Evolutionary conservation across 2,888 invertebrate genomes (phyloP).

Genomic region (Andrena praecox): DNA sequence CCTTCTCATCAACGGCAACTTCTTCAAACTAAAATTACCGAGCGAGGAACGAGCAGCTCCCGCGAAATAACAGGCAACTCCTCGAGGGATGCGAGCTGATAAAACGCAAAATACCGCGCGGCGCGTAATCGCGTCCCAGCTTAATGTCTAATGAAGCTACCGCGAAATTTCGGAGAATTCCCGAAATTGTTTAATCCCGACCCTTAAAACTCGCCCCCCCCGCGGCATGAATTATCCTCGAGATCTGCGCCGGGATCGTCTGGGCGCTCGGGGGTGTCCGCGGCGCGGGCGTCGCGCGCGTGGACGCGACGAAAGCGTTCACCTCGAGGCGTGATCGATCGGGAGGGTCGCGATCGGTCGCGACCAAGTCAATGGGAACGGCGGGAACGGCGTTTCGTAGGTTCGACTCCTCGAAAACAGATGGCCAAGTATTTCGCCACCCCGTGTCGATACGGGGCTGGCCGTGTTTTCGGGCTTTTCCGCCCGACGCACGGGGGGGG

Average conservation of each 20-base stretch:
- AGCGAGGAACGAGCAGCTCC: not conserved
- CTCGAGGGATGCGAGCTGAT: constrained; percentile 2
- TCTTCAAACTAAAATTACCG: constrained; percentile 14
- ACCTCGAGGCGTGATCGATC: constrained; percentile 43
- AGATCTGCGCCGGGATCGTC: not conserved
- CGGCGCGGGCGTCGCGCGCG: constrained; percentile 13
- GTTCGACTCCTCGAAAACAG: constrained; percentile 60
- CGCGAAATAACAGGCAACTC: not conserved
- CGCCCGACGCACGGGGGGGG: constrained; percentile 3
- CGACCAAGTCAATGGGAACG: constrained; percentile 56
- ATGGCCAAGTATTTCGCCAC: constrained; percentile 47
- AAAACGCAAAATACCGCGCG: not conserved
- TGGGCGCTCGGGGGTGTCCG: not conserved
- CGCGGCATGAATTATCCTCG: constrained; percentile 23
- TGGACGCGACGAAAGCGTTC: constrained; percentile 37
- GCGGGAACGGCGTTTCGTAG: constrained; percentile 49
- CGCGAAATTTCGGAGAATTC: not conserved
- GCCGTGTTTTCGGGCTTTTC: constrained; percentile 69
- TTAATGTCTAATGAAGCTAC: constrained; percentile 20
- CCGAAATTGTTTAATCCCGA: constrained; percentile 24
- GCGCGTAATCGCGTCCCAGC: constrained; percentile 22
- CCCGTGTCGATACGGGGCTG: constrained; percentile 70
- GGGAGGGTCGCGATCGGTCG: constrained; percentile 43
- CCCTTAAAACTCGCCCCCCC: constrained; percentile 8
- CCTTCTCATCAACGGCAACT: constrained; percentile 4